These are phyloP conservation scores for Balaeniceps rex DNA, from an alignment of 2,113 vertebrate species.

Conservation along the genomic window DNA sequence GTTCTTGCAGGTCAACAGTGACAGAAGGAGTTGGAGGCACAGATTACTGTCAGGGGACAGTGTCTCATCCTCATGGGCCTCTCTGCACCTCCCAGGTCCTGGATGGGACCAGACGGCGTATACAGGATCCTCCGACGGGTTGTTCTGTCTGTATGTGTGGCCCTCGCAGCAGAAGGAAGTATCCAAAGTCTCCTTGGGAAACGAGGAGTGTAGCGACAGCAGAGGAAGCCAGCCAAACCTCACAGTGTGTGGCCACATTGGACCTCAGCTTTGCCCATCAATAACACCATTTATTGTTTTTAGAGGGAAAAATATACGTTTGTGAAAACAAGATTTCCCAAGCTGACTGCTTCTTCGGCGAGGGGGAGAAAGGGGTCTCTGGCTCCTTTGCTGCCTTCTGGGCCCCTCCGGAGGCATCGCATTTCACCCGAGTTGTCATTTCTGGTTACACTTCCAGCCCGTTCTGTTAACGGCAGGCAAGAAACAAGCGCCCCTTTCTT, in stretches of 20 bases:
- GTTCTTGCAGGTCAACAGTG: neutral
- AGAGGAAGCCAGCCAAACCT: conserved; percentile 44
- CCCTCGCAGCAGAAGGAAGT: neutral
- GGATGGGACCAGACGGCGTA: neutral
- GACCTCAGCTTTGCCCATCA: conserved; percentile 35
- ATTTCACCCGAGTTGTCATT: conserved; percentile 51
- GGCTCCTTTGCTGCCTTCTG: neutral
- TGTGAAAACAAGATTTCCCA: conserved; percentile 36
- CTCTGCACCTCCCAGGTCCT: neutral
- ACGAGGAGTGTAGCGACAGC: neutral
- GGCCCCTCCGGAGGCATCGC: conserved; percentile 6
- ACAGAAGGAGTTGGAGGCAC: neutral
- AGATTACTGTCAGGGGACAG: neutral
- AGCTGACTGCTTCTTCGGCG: neutral
- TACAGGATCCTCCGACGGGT: neutral
- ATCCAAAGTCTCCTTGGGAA: conserved; percentile 29
- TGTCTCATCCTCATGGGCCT: neutral
- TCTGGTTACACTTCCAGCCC: conserved; percentile 32
- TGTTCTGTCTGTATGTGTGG: conserved; percentile 9
- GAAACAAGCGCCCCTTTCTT: conserved; percentile 48
- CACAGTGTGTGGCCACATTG: conserved; percentile 43
- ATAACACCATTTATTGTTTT: conserved; percentile 59
- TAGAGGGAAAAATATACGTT: conserved; percentile 38
- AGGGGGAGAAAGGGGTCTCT: conserved; percentile 13
- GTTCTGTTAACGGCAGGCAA: neutral